Evolutionary conservation across 2,888 invertebrate genomes (phyloP).

Genomic region (Barypeithes pellucidus): DNA sequence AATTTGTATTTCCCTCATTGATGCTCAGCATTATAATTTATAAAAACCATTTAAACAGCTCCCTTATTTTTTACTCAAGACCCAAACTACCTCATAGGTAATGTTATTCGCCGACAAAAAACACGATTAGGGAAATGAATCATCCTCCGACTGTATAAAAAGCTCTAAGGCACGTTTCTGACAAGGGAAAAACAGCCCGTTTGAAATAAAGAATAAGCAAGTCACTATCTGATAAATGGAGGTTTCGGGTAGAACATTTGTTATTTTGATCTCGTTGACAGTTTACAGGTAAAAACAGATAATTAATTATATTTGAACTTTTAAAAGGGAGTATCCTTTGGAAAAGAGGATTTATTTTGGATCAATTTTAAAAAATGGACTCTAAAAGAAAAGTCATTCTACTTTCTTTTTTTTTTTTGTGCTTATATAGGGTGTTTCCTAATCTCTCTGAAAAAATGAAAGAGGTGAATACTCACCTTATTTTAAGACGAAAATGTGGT

Average conservation of each 20-base stretch:
- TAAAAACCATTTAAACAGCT: neutral
- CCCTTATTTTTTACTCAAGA: constrained; percentile 26
- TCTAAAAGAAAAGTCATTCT: too few species aligned
- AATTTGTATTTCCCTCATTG: too few species aligned
- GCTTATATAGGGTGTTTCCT: too few species aligned
- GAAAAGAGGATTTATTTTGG: neutral
- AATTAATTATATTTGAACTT: constrained; percentile 37
- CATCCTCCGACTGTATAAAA: constrained; percentile 41
- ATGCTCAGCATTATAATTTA: too few species aligned
- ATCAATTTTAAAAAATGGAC: constrained; percentile 1
- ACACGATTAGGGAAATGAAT: constrained; percentile 47
- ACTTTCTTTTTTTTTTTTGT: too few species aligned
- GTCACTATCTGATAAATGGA: constrained; percentile 48
- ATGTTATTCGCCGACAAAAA: constrained; percentile 42
- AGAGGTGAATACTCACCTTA: too few species aligned
- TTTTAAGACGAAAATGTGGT: too few species aligned
- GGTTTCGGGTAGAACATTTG: constrained; percentile 39
- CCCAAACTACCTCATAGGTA: constrained; percentile 34
- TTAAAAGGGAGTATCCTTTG: constrained; percentile 9
- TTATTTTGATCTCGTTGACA: constrained; percentile 50
- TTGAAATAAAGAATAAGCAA: constrained; percentile 45
- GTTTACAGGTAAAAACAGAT: constrained; percentile 46
- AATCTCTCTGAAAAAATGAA: too few species aligned
- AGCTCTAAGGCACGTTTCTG: constrained; percentile 30
- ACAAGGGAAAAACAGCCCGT: constrained; percentile 41